Conservation (phyloP, 1,140 invertebrate genomes). For the Saccostrea glomerata region DNA sequence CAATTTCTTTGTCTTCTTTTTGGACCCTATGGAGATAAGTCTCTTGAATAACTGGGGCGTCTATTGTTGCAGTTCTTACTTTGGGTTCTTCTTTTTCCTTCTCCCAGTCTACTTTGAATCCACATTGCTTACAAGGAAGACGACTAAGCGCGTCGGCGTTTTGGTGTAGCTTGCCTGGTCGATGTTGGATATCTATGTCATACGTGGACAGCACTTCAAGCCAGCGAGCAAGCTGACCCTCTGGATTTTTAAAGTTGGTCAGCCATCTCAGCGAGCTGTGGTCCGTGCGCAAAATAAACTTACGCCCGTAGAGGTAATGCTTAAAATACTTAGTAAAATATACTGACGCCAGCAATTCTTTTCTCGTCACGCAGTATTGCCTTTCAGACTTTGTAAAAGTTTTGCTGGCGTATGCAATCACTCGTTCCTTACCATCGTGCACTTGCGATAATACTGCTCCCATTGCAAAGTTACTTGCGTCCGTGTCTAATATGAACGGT, state of each 20-base stretch:
- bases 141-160: slow-evolving; percentile 66
- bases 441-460: slow-evolving; percentile 62
- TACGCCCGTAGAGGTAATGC: no score
- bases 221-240: slow-evolving; percentile 58
- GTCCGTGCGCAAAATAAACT: slow-evolving; percentile 8
- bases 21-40: not conserved
- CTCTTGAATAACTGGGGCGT: not conserved
- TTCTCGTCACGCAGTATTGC: slow-evolving; percentile 47
- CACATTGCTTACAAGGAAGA: slow-evolving; percentile 13
- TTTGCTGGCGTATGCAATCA: slow-evolving; percentile 39
- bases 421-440: slow-evolving; percentile 46
- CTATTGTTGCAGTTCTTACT: not conserved
- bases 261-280: slow-evolving; percentile 23
- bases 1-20: not conserved
- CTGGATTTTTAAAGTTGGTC: not conserved
- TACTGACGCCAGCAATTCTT: slow-evolving; percentile 49
- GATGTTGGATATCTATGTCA: slow-evolving; percentile 59
- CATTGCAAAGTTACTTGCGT: slow-evolving; percentile 10
- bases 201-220: slow-evolving; percentile 58
- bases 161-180: slow-evolving; percentile 57
- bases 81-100: not conserved
- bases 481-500: slow-evolving; percentile 48
- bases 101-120: not conserved
- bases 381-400: slow-evolving; percentile 34
- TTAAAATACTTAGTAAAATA: slow-evolving; percentile 19